Base-by-base conservation (phyloP, 2,113 vertebrate species). In the Centrocercus urophasianus region DNA sequence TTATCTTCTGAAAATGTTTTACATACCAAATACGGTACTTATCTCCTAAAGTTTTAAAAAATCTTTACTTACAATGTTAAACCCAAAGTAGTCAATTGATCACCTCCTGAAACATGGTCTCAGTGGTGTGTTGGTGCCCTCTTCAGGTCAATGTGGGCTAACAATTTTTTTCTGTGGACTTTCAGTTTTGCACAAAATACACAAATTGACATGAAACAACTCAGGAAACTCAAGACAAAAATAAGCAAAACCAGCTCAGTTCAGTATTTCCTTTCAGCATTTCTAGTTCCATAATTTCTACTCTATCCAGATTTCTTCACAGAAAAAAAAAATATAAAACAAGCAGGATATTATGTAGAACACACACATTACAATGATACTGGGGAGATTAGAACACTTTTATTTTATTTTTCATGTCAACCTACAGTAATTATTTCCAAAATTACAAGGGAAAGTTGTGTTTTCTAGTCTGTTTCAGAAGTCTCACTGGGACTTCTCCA, bases 121-220 rank as follows among this genome's bases (percentile, higher is more conserved):
- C 64, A 79, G 66, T 69, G 71, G 32, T 64, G 40, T 76, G 18
- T 43, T 54, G 42, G n/a, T 61, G 95, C 97, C 97, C 97, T 96
- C 98, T 97, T 73, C 89, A 88, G 97, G 93, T 45, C 81, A 96
- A 22, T 11, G 13, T 17, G 16, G 10, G 73, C 10, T 48, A 97
- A 43, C 19, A 65, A 16, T 52, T 42, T 65, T 28, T 52, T 72
- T 27, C 28, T 24, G 11, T 21, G 28, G 32, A 47, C 48, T 81
- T 76, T 13, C 38, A 86, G 45, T 56, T 75, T 38, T 6, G 13
- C 22, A 54, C 48, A 76, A 86, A 94, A 42, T 36, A 65, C 36
- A 47, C 48, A 64, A 83, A 80, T 43, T 13, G 12, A 54, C 27
- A 92, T 0, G 0, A 38, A 83, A 83, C 22, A 80, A 74, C 27